A percentile compares a stretch with the other conserved stretches of the same genome.
Evolutionary conservation across 2,797 vertebrate genomes (phyloP).

Genomic region (Ibycter americanus): DNA sequence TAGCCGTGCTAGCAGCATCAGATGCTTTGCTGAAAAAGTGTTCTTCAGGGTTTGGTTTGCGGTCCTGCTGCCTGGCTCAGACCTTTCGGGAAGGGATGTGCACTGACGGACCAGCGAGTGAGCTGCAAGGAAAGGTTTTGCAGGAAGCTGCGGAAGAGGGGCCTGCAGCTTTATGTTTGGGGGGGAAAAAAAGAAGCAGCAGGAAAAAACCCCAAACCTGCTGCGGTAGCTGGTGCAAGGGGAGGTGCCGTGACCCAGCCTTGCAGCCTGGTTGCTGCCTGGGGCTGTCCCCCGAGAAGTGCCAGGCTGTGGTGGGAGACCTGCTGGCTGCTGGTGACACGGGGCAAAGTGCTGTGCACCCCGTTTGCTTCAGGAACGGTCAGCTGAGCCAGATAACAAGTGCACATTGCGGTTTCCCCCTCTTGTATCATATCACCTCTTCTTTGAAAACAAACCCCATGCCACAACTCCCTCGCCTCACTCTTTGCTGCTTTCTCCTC

Average conservation of each 20-base stretch:
- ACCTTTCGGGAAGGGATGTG: neutral
- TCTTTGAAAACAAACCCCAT: neutral
- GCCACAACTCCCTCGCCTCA: neutral
- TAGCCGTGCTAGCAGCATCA: neutral
- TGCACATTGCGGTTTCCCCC: neutral
- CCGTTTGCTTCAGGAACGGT: rapidly evolving
- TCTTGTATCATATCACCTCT: neutral
- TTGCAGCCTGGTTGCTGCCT: rapidly evolving
- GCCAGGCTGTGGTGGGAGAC: neutral
- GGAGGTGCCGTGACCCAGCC: too few relatives aligned
- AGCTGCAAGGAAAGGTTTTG: neutral
- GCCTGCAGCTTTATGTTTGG: neutral
- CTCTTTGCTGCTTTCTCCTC: neutral
- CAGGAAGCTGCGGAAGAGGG: neutral
- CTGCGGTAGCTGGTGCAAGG: rapidly evolving
- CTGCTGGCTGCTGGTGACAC: rapidly evolving
- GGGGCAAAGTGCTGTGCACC: neutral
- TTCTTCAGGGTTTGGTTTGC: neutral
- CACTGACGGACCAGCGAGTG: neutral
- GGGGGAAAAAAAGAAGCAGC: neutral
- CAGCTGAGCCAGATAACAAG: neutral
- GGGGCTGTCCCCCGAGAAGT: rapidly evolving
- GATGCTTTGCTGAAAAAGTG: neutral
- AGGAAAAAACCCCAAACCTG: rapidly evolving
- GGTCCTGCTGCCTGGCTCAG: neutral